These are phyloP conservation scores for Odontomachus brunneus DNA, from an alignment of 1,140 invertebrate species.

Conservation along the genomic window DNA sequence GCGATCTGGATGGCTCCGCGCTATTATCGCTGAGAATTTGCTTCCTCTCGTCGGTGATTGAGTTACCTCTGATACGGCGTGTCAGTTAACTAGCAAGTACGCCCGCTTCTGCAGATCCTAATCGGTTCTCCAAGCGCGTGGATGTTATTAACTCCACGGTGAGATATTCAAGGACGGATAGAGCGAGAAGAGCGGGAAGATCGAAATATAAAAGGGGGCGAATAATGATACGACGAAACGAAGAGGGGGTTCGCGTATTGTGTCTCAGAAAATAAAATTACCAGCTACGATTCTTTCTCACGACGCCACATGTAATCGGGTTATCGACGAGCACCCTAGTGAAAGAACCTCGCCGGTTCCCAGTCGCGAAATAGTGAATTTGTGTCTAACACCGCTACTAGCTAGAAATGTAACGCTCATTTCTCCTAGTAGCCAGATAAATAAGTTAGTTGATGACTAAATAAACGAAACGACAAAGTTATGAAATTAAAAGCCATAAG, in stretches of 20 bases:
- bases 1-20: constrained; percentile 39
- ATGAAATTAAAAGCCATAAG: too few relatives aligned
- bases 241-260: neutral
- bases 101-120: constrained; percentile 23
- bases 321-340: constrained; percentile 17
- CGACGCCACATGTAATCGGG: neutral
- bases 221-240: neutral
- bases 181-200: constrained; percentile 11
- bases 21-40: constrained; percentile 49
- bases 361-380: too few relatives aligned
- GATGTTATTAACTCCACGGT: constrained; percentile 22
- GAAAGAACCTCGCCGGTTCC: constrained; percentile 11
- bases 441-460: too few relatives aligned
- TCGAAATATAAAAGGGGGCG: neutral
- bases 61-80: constrained; percentile 41
- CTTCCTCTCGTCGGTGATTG: constrained; percentile 51
- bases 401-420: too few relatives aligned
- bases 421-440: too few relatives aligned
- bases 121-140: constrained; percentile 36
- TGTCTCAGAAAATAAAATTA: neutral
- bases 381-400: too few relatives aligned
- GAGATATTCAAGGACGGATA: constrained; percentile 7
- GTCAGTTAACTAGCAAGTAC: constrained; percentile 29
- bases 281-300: constrained; percentile 3
- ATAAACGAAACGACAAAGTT: too few relatives aligned